Evolutionary conservation across 2,113 vertebrate genomes (phyloP).

Genomic region (Rostratula benghalensis): DNA sequence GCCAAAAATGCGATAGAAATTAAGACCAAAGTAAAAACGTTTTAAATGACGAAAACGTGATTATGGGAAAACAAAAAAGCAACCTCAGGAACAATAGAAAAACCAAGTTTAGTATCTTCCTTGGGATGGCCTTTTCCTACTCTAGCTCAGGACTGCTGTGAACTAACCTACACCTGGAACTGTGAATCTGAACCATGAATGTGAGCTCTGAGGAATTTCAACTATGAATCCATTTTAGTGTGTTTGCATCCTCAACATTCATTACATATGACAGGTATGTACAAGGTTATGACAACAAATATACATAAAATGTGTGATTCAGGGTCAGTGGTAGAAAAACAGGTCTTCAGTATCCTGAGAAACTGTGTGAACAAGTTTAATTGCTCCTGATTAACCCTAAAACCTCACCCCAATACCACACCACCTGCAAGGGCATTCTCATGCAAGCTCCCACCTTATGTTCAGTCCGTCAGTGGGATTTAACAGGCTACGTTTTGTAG

Average conservation of each 20-base stretch:
- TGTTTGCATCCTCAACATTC: background rate
- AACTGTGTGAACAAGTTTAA: background rate
- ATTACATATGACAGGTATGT: background rate
- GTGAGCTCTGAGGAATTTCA: background rate
- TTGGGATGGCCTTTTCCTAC: background rate
- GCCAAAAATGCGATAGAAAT: background rate
- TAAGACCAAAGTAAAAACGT: background rate
- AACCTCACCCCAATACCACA: background rate
- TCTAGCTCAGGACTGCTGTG: background rate
- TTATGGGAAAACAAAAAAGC: background rate
- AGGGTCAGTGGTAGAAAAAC: background rate
- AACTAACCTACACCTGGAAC: background rate
- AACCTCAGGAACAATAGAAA: background rate
- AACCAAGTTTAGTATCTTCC: background rate
- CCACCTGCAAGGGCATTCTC: background rate
- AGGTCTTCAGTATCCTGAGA: background rate
- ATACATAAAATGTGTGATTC: background rate
- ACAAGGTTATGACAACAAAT: background rate
- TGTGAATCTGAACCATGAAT: background rate
- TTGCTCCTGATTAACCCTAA: background rate
- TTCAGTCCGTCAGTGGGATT: background rate
- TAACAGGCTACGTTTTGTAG: background rate
- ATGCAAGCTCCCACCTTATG: background rate
- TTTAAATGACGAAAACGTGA: background rate
- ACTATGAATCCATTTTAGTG: background rate